Evolutionary conservation across 2,888 invertebrate species (phyloP).

Genomic region (Amblyjoppa fuscipennis): DNA sequence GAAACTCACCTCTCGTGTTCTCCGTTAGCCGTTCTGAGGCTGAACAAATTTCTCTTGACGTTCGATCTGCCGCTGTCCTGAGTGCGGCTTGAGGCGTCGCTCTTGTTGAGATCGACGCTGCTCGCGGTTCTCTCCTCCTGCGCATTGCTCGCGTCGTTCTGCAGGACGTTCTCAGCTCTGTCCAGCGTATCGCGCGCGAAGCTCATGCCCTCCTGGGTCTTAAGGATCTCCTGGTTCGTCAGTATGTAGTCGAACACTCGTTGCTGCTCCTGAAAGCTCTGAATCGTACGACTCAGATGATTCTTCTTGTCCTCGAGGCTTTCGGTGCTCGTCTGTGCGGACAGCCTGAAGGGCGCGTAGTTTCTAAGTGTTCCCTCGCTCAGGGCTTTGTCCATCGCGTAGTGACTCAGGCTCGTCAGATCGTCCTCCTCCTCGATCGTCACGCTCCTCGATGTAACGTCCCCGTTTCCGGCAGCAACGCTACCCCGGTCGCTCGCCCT

Average conservation of each 20-base stretch:
- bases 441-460: slow-evolving; percentile 71
- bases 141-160: slow-evolving; percentile 36
- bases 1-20: slow-evolving; percentile 77
- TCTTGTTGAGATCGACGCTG: slow-evolving; percentile 58
- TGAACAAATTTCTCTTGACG: slow-evolving; percentile 79
- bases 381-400: slow-evolving; percentile 80
- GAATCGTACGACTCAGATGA: slow-evolving; percentile 79
- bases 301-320: slow-evolving; percentile 74
- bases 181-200: slow-evolving; percentile 74
- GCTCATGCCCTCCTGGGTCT: slow-evolving; percentile 74
- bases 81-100: slow-evolving; percentile 56
- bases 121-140: slow-evolving; percentile 20
- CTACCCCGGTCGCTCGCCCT: slow-evolving; percentile 80
- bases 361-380: slow-evolving; percentile 80
- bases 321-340: slow-evolving; percentile 65
- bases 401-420: slow-evolving; percentile 65
- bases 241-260: slow-evolving; percentile 80
- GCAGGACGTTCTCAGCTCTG: slow-evolving; percentile 56
- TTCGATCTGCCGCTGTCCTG: slow-evolving; percentile 63
- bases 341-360: slow-evolving; percentile 63
- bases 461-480: slow-evolving; percentile 70
- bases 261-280: slow-evolving; percentile 82
- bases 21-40: slow-evolving; percentile 72
- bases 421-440: slow-evolving; percentile 78
- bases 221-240: slow-evolving; percentile 76